Evolutionary conservation across 2,888 invertebrate genomes (phyloP), one percentile per base, ranked within the genome.

Genomic region (Phyllotreta striolata): DNA sequence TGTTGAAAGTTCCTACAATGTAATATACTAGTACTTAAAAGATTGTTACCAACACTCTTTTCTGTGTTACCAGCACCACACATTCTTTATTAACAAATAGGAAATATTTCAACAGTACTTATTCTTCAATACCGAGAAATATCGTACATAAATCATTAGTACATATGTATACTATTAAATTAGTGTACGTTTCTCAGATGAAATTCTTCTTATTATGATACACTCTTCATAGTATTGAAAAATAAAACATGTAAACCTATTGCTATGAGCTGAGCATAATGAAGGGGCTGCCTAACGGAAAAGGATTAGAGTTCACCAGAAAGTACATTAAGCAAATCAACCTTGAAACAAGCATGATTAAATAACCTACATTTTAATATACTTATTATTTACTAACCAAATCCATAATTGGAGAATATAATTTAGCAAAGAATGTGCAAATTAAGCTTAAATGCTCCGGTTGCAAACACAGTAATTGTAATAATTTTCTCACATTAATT

Each of bases 211-310:
- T n/a, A n/a, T n/a, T n/a, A n/a, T n/a, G n/a, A n/a, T n/a, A n/a
- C n/a, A n/a, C n/a, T n/a, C n/a, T n/a, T n/a, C n/a, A n/a, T n/a
- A n/a, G n/a, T n/a, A n/a, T n/a, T n/a, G n/a, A n/a, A n/a, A n/a
- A n/a, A n/a, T n/a, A n/a, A n/a, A n/a, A n/a, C 46, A 9, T 44
- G 14, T 41, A 63, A 68, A 71, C 73, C 72, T 35, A 82, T 83
- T 9, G 77, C 72, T 14, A 87, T 84, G 4, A 85, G 82, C 79
- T 92, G 92, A 0, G 84, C 87, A 75, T 86, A 92, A 78, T 93
- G 92, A 6, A 87, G 82, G 9, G 91, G 79, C 77, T 91, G 91
- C 72, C 86, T 85, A 1, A 86, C 84, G 1, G 91, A 84, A 51
- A 8, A 51, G 1, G 51, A 46, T 9, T 1, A 10, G 12, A 2